Base-by-base conservation (phyloP, 2,888 invertebrate genomes). In the Agonopterix subpropinquella region DNA sequence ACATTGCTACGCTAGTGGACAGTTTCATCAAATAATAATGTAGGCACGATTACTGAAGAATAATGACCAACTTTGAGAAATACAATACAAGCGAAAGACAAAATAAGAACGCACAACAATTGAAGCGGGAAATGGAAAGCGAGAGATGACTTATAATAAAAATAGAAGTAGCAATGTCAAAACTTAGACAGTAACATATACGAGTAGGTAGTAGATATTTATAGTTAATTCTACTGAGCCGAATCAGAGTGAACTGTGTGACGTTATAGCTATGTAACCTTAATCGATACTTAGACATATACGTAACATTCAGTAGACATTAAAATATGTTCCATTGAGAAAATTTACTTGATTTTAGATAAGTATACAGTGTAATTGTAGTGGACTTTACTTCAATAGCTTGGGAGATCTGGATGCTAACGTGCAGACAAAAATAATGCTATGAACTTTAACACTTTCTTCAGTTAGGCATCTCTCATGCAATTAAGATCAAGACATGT, bases 261-360 rank as follows among this genome's bases (percentile, higher is more conserved):
- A 71, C 65, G 64, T 72, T 71, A 71, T 15, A 72, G 66, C 73
- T 79, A 77, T 61, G 68, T 73, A 73, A 74, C 64, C 78, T 79
- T 84, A 28, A 81, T 67, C 65, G 28, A 71, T 80, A 80, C 81
- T 81, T 87, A 83, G 80, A 86, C 84, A 87, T 85, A 86, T 84
- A 83, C 45, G 15, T 86, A 87, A 87, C 87, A 86, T 87, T 85
- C 77, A 85, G 77, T 84, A 84, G 82, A 86, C 83, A 83, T 79
- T 76, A 76, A 79, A 78, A 76, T 44, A 49, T 64, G 70, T 77
- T 76, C 73, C 76, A 79, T 75, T 69, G 70, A 82, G 78, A 80
- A 73, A 72, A 69, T 28, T 65, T 65, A 69, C 69, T 18, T 15
- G 36, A 47, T 7, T 28, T 35, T 43, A 71, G 69, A 66, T 65